Conservation (phyloP, 53 echinoderm and acorn worm species). For the Luidia sarsii region DNA sequence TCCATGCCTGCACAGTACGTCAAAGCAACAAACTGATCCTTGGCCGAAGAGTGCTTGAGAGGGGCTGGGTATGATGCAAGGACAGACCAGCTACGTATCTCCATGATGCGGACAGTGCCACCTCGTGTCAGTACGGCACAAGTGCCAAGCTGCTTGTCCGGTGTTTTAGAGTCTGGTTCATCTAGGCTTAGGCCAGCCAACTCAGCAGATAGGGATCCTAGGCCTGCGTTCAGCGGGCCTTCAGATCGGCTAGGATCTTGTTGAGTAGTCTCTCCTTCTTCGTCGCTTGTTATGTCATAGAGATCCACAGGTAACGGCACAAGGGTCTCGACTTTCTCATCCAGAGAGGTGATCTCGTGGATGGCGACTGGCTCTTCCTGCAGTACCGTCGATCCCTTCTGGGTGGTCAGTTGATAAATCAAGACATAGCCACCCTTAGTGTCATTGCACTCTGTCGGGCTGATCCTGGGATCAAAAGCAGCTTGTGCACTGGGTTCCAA, state of each 20-base stretch:
- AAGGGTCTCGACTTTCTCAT: slow-evolving; percentile 46
- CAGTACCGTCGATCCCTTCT: slow-evolving; percentile 34
- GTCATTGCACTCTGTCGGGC: slow-evolving; percentile 13
- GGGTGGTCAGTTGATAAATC: slow-evolving; percentile 51
- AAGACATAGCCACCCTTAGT: slow-evolving; percentile 49
- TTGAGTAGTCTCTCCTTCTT: slow-evolving; percentile 49
- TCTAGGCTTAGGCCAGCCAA: slow-evolving; percentile 42
- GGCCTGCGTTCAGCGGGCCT: background rate
- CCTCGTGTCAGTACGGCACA: slow-evolving; percentile 75
- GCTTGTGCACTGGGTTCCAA: background rate
- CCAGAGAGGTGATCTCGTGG: slow-evolving; percentile 64
- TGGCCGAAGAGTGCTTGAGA: slow-evolving; percentile 22
- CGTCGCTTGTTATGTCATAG: slow-evolving; percentile 69
- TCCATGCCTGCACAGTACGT: slow-evolving; percentile 96
- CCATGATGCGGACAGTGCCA: slow-evolving; percentile 72
- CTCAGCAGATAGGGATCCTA: slow-evolving; percentile 32
- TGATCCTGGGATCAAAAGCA: background rate
- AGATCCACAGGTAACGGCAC: slow-evolving; percentile 66
- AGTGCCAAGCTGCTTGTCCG: slow-evolving; percentile 59
- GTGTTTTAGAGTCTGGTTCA: slow-evolving; percentile 68
- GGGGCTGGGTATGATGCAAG: slow-evolving; percentile 65
- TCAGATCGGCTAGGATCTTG: slow-evolving; percentile 14
- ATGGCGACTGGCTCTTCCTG: slow-evolving; percentile 60
- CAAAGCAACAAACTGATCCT: slow-evolving; percentile 67
- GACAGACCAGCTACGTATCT: slow-evolving; percentile 65